Conservation (phyloP, 2,888 invertebrate genomes). For the Dasysyrphus tricinctus region DNA sequence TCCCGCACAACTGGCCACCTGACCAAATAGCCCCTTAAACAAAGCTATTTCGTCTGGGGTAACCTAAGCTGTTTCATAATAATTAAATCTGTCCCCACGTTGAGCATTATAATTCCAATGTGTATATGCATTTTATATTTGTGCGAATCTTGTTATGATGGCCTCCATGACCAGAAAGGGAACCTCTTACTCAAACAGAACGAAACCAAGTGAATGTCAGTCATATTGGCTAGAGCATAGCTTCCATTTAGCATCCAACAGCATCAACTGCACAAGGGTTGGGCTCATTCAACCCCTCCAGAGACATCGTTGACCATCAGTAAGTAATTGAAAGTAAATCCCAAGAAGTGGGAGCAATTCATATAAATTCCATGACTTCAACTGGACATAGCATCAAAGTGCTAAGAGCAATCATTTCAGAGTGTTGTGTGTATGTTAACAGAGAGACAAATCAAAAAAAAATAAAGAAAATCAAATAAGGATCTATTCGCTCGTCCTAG, state of each 20-base stretch:
- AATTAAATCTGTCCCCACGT: constrained; percentile 47
- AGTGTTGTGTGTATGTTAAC: constrained; percentile 53
- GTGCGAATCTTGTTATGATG: constrained; percentile 41
- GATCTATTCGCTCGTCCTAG: constrained; percentile 31
- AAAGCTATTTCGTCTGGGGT: constrained; percentile 60
- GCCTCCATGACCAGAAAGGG: constrained; percentile 40
- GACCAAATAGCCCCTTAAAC: constrained; percentile 28
- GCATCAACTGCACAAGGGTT: constrained; percentile 16
- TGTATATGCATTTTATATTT: constrained; percentile 52
- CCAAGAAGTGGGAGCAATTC: constrained; percentile 56
- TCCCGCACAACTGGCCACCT: constrained; percentile 42
- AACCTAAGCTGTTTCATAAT: constrained; percentile 66
- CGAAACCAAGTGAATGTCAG: constrained; percentile 76
- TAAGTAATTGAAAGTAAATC: constrained; percentile 66
- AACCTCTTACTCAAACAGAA: constrained; percentile 74
- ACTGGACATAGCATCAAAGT: constrained; percentile 54
- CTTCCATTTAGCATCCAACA: neutral
- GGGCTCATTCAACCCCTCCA: constrained; percentile 50
- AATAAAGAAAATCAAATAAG: constrained; percentile 16
- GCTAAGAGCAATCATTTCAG: constrained; percentile 47
- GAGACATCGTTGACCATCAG: constrained; percentile 51
- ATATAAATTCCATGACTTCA: constrained; percentile 57
- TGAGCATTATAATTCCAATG: constrained; percentile 35
- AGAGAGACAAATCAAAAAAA: neutral
- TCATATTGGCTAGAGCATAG: neutral